Conservation (phyloP, 2,888 invertebrate genomes). For the Ceraclea dissimilis region DNA sequence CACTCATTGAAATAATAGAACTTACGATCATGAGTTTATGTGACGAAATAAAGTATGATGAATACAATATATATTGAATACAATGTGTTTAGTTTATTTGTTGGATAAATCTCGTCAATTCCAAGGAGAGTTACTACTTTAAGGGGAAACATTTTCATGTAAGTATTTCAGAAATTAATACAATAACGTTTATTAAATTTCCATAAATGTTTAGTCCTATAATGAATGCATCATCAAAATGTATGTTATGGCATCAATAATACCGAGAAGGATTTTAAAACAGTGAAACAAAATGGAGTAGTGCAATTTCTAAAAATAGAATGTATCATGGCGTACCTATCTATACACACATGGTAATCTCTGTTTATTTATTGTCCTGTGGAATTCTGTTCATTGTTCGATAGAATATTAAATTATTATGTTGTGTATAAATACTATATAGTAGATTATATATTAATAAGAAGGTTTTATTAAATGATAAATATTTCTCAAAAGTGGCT, state of each 20-base stretch:
- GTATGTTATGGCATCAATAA: too few species aligned
- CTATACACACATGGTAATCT: constrained; percentile 5
- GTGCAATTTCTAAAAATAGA: constrained; percentile 18
- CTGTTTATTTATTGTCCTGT: constrained; percentile 9
- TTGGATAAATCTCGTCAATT: background rate
- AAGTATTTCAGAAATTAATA: background rate
- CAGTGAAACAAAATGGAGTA: constrained; percentile 17
- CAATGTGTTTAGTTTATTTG: constrained; percentile 1
- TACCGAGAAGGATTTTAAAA: background rate
- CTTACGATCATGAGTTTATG: too few species aligned
- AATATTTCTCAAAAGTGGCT: too few species aligned
- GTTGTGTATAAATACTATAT: too few species aligned
- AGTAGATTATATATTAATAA: too few species aligned
- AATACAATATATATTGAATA: background rate
- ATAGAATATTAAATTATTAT: too few species aligned
- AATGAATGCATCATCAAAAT: too few species aligned
- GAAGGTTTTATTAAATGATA: too few species aligned
- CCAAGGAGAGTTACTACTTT: background rate
- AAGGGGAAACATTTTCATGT: background rate
- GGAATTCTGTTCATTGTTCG: too few species aligned
- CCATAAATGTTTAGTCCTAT: too few species aligned
- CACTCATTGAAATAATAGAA: constrained; percentile 1
- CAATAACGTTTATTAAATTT: background rate
- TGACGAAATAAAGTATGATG: too few species aligned
- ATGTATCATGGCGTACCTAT: constrained; percentile 9